phyloP scores from a whole-genome alignment of 2,888 invertebrate genomes.

The Tortricodes alternella region DNA sequence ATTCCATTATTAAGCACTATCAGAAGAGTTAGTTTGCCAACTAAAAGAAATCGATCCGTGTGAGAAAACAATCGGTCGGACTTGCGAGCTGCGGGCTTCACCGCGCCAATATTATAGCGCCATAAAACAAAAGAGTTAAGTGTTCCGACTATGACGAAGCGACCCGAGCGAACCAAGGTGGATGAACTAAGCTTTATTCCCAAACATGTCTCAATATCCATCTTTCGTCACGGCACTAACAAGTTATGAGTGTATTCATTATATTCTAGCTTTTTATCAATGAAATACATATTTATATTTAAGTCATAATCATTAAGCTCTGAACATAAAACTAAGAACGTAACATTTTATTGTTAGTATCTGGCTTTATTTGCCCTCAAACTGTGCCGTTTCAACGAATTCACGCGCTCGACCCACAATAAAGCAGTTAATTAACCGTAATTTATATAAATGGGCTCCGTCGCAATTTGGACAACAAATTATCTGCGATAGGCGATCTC shows the following conservation, averaged over 20 bases:
- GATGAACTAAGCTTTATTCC: too few species aligned
- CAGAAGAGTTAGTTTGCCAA: too few species aligned
- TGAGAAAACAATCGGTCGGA: constrained; percentile 62
- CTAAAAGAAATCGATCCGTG: constrained; percentile 61
- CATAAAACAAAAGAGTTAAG: constrained; percentile 61
- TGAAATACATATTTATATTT: constrained; percentile 30
- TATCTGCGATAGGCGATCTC: constrained; percentile 66
- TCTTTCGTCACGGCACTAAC: too few species aligned
- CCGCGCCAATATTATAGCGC: constrained; percentile 60
- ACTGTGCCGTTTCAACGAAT: constrained; percentile 60
- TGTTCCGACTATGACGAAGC: constrained; percentile 37
- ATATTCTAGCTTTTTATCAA: constrained; percentile 4
- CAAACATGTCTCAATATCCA: too few species aligned
- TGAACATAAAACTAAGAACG: constrained; percentile 39
- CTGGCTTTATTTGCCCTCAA: constrained; percentile 43
- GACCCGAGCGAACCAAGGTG: constrained; percentile 30
- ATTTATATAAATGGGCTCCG: constrained; percentile 69
- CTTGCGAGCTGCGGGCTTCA: constrained; percentile 42
- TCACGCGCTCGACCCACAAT: constrained; percentile 63
- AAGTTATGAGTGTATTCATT: too few species aligned
- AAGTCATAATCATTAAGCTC: constrained; percentile 33
- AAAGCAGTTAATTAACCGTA: constrained; percentile 72
- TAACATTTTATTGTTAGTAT: constrained; percentile 52
- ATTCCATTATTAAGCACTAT: too few species aligned
- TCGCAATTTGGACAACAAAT: constrained; percentile 67